Evolutionary conservation across 2,113 vertebrate genomes (phyloP), one percentile per base, ranked within the genome.

Genomic region (Electrona antarctica): DNA sequence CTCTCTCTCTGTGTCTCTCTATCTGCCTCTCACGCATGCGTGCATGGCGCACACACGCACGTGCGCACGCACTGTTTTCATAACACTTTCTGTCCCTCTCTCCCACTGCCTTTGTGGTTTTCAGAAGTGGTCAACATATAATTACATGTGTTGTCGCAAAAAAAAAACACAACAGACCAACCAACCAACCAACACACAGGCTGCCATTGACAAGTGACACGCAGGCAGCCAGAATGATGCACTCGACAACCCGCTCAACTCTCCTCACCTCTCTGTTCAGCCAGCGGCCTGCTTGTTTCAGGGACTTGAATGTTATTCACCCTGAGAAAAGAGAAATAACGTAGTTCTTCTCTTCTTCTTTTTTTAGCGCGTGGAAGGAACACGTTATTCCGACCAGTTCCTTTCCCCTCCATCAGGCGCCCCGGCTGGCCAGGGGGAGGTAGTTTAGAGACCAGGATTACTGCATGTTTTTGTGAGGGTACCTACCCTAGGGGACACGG

Each of bases 131-230:
- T 78, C 69, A 49, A 21, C 21, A 52, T 12, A 52, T 85, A 87
- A 88, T 86, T 64, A 88, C 76, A 73, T 61, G 77, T 64, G 29
- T 65, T 55, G 49, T 29, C 54, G 75, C 83, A n/a, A n/a, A 21
- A 21, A 21, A 48, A 73, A 6, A 73, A 75, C 73, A 74, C 74
- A 71, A 74, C 69, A 67, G 48, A 62, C 71, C 68, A 13, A 77
- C 68, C 64, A 47, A 55, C 8, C 68, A 77, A 68, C 21, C 69
- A 71, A 55, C 73, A 76, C 77, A 45, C 66, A 29, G 1, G 62
- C 73, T 63, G 46, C 12, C 41, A 13, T 72, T 8, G 51, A 48
- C 54, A 12, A 54, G 56, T 80, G 88, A 88, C 80, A 83, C 67
- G 62, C 76, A 84, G 73, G 55, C 71, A 67, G 68, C 47, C 33